phyloP scores from a whole-genome alignment of 2,113 vertebrate species.

The Callopanchax toddi region DNA sequence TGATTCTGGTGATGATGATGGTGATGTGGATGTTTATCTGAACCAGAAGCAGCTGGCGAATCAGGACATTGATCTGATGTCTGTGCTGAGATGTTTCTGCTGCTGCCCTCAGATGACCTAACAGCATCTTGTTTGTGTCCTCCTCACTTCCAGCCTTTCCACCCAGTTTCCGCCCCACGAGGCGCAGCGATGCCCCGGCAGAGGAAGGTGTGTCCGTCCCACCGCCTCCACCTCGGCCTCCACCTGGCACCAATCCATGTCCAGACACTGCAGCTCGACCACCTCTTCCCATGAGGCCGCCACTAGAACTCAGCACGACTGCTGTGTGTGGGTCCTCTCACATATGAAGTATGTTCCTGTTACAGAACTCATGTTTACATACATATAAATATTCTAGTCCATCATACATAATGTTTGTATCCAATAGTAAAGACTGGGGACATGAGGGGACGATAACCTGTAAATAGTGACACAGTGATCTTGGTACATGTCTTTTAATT shows the following conservation, averaged over 20 bases:
- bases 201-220: too few species aligned
- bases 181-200: constrained; percentile 67
- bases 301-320: constrained; percentile 69
- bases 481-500: too few species aligned
- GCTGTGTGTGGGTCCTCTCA: constrained; percentile 80
- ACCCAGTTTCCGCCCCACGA: constrained; percentile 22
- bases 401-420: too few species aligned
- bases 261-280: constrained; percentile 57
- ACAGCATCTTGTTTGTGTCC: constrained; percentile 17
- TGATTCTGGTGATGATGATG: too few species aligned
- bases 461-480: too few species aligned
- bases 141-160: constrained; percentile 13
- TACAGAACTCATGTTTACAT: too few species aligned
- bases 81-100: constrained; percentile 35
- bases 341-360: constrained; percentile 77
- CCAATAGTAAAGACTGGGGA: too few species aligned
- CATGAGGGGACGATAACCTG: too few species aligned
- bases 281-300: constrained; percentile 76
- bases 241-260: constrained; percentile 47
- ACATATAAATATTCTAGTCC: too few species aligned
- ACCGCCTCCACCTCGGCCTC: constrained; percentile 23
- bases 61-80: constrained; percentile 54
- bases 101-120: constrained; percentile 56
- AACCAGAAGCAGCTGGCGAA: constrained; percentile 28
- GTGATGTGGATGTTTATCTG: too few species aligned